Conservation (phyloP, 2,888 invertebrate species). For the Brachyptera risi region DNA sequence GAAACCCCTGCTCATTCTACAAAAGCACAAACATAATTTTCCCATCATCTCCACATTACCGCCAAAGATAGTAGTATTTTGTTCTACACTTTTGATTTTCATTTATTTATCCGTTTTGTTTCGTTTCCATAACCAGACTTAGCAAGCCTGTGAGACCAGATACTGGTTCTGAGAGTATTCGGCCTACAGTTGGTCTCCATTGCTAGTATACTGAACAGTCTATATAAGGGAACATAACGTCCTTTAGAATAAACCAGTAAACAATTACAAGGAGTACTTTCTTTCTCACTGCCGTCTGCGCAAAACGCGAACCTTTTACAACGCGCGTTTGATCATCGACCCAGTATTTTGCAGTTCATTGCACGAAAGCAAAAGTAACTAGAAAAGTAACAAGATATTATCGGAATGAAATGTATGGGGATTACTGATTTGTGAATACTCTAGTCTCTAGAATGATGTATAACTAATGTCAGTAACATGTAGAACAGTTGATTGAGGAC, state of each 20-base stretch:
- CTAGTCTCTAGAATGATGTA: no score
- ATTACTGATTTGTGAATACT: neutral
- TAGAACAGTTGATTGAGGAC: neutral
- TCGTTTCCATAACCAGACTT: no score
- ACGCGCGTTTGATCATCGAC: neutral
- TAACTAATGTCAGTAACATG: neutral
- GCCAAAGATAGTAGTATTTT: no score
- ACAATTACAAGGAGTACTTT: neutral
- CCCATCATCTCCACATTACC: no score
- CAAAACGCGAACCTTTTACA: neutral
- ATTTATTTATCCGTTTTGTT: no score
- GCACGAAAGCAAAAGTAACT: neutral
- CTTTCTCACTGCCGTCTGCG: neutral
- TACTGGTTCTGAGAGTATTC: no score
- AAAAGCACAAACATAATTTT: no score
- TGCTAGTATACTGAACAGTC: neutral
- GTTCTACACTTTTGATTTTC: no score
- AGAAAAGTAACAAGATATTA: neutral
- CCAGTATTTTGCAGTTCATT: neutral
- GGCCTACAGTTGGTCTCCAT: no score
- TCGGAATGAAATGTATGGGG: neutral
- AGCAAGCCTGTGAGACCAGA: no score
- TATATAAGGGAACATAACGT: slow-evolving; percentile 16
- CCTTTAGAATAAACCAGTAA: neutral
- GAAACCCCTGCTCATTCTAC: no score